Conservation (phyloP, 1,140 invertebrate species). For the Pemphigus obesinymphae region DNA sequence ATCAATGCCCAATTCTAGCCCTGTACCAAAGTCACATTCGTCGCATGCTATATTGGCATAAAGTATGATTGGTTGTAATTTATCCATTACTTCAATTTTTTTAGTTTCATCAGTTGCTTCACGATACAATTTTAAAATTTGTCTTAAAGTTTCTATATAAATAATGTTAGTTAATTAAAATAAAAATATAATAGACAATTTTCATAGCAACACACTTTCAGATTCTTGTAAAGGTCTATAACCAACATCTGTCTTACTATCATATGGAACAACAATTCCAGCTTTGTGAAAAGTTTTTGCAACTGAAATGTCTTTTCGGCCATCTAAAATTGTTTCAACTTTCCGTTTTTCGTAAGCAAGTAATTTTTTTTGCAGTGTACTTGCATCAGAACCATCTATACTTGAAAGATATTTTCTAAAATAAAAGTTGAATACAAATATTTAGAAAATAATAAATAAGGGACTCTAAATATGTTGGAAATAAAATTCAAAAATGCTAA, state of each 20-base stretch:
- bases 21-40: slow-evolving; percentile 90
- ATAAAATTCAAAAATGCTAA: no score
- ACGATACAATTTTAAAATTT: neutral
- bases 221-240: slow-evolving; percentile 71
- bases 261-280: slow-evolving; percentile 83
- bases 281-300: slow-evolving; percentile 50
- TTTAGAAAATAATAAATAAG: no score
- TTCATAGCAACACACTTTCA: slow-evolving; percentile 58
- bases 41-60: slow-evolving; percentile 83
- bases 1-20: slow-evolving; percentile 80
- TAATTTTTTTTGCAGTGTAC: neutral
- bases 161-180: neutral
- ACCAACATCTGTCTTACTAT: slow-evolving; percentile 73
- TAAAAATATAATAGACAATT: slow-evolving; percentile 13
- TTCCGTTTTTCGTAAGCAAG: neutral
- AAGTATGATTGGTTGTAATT: slow-evolving; percentile 70
- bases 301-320: slow-evolving; percentile 34
- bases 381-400: neutral
- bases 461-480: no score
- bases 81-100: slow-evolving; percentile 56
- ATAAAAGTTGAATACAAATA: neutral
- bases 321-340: slow-evolving; percentile 52
- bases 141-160: neutral
- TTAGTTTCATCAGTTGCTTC: neutral
- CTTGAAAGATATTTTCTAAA: neutral